Evolutionary conservation across 2,888 invertebrate genomes (phyloP), one percentile per base, ranked within the genome.

Genomic region (Eilema sororculum): DNA sequence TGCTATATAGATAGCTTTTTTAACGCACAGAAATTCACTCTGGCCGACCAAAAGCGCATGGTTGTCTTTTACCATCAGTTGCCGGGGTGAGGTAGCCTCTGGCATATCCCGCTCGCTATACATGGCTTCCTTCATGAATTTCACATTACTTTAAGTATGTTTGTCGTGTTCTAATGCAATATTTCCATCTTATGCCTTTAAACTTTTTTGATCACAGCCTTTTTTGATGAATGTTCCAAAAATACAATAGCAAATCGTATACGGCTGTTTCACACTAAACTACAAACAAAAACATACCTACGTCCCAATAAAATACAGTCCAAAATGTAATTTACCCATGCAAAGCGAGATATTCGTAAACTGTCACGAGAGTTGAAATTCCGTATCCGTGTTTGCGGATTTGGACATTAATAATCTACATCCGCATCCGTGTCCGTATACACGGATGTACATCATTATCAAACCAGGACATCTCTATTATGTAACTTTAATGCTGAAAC

Each of bases 381-480:
- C 52, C 52, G 52, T 9, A 52, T 52, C 52, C 52, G 52, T 52
- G 52, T 52, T 52, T 52, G n/a, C 52, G 52, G 52, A 52, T 52
- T 5, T n/a, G 52, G n/a, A 52, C 52, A 52, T 52, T 52, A 52
- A 52, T 52, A 52, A 52, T 46, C 46, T 16, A 13, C 46, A 46
- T 52, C 52, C 52, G n/a, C 0, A 46, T 46, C 46, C 46, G 46
- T 20, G 46, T n/a, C n/a, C 52, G 20, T 8, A n/a, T 52, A 20
- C 1, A 3, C 52, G 52, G 52, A 52, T 52, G 9, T 52, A 52
- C 52, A n/a, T 52, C 52, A 52, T 52, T n/a, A 52, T n/a, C 52
- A 52, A 52, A 52, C 52, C 52, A 52, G n/a, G 20, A 52, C 52
- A 52, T 52, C 52, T 52, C 52, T 52, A 20, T 52, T 52, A 52